phyloP scores from a whole-genome alignment of 1,140 invertebrate species.

The Drosophila grimshawi region DNA sequence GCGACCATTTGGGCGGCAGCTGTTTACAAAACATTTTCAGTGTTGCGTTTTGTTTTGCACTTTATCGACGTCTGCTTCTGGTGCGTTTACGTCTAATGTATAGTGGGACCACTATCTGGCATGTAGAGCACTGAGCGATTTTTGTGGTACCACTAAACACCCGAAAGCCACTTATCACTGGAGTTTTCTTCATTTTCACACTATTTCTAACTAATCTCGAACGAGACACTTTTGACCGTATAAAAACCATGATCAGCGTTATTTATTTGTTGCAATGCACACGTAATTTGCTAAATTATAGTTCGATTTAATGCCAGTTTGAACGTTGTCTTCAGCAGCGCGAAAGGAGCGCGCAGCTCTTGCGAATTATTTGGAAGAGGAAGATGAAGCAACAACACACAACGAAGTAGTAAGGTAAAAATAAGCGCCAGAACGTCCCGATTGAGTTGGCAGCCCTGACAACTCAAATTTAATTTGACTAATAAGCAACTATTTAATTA shows the following conservation, averaged over 20 bases:
- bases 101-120: conserved; percentile 71
- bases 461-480: not conserved
- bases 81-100: conserved; percentile 72
- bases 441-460: conserved; percentile 25
- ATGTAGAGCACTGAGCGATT: conserved; percentile 54
- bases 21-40: conserved; percentile 68
- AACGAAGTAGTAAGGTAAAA: conserved; percentile 23
- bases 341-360: conserved; percentile 54
- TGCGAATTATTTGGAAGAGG: conserved; percentile 50
- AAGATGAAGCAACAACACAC: conserved; percentile 54
- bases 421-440: not conserved
- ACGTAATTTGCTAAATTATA: conserved; percentile 10
- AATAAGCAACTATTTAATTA: too few relatives aligned
- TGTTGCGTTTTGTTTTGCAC: conserved; percentile 62
- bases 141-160: conserved; percentile 68
- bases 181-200: conserved; percentile 62
- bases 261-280: conserved; percentile 13
- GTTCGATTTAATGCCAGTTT: conserved; percentile 36
- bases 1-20: conserved; percentile 30
- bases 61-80: conserved; percentile 67
- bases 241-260: conserved; percentile 20
- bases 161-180: conserved; percentile 60
- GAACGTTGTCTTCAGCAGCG: conserved; percentile 44
- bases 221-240: conserved; percentile 17
- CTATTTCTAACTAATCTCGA: conserved; percentile 28